Conservation (phyloP, 2,113 vertebrate genomes). For the Equus quagga region DNA sequence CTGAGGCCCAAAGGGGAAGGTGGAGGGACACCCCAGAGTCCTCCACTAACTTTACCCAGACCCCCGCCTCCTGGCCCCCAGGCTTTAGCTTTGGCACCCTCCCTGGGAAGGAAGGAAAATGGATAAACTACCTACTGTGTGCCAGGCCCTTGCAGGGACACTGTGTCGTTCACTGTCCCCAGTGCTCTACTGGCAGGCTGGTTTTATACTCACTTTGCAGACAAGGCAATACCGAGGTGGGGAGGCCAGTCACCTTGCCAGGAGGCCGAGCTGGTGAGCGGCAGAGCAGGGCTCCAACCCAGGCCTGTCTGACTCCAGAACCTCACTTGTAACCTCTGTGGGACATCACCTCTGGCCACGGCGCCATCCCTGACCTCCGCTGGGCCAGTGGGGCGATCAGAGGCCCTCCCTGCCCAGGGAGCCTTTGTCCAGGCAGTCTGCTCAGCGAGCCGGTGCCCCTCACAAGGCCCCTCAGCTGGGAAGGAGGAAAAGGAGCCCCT, state of each 20-base stretch:
- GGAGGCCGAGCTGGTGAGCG: not conserved
- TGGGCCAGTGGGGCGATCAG: accelerated
- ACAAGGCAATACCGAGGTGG: not conserved
- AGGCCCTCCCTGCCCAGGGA: not conserved
- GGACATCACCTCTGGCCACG: not conserved
- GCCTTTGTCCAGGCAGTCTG: not conserved
- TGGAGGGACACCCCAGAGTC: no score
- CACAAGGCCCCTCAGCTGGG: not conserved
- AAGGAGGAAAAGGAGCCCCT: not conserved
- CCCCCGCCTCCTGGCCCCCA: not conserved
- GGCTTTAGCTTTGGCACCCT: not conserved
- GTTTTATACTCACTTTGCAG: not conserved
- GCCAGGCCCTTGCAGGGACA: not conserved
- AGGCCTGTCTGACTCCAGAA: not conserved
- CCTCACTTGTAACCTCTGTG: not conserved
- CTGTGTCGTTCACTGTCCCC: accelerated
- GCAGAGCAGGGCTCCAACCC: no score
- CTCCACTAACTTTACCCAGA: not conserved
- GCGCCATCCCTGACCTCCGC: not conserved
- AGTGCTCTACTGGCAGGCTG: not conserved
- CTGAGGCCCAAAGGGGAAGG: not conserved
- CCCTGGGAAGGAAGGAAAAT: not conserved
- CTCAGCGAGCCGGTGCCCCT: not conserved
- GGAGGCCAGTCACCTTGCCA: no score
- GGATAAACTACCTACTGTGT: not conserved